Conservation (phyloP, 2,888 invertebrate species). For the Tetranychus piercei region DNA sequence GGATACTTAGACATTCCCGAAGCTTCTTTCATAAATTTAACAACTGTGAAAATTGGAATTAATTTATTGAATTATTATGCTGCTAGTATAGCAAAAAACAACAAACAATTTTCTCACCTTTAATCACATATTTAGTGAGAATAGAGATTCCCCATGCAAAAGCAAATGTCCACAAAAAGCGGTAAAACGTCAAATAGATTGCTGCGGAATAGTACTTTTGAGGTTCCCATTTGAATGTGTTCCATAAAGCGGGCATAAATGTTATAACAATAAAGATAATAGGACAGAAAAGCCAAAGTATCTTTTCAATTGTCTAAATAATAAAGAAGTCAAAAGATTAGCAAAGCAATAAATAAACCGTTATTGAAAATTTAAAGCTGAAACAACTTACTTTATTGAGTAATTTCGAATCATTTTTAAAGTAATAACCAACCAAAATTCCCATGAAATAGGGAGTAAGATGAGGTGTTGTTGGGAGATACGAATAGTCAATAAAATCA, state of each 20-base stretch:
- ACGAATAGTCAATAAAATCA: slow-evolving; percentile 3
- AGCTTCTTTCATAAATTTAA: neutral
- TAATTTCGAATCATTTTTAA: neutral
- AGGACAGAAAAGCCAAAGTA: neutral
- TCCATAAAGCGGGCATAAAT: slow-evolving; percentile 6
- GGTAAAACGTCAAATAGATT: slow-evolving; percentile 6
- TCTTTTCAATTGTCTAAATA: neutral
- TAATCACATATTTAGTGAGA: neutral
- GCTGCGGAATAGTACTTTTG: neutral
- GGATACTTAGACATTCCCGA: neutral
- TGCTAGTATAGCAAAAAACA: too few species aligned
- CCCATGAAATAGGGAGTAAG: slow-evolving; percentile 11
- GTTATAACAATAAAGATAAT: neutral
- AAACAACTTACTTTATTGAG: neutral
- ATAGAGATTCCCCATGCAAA: neutral
- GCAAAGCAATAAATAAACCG: neutral
- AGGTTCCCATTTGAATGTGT: slow-evolving; percentile 5
- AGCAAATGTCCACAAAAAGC: neutral
- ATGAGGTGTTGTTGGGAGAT: slow-evolving; percentile 9
- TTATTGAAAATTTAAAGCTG: neutral
- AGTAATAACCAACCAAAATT: slow-evolving; percentile 6
- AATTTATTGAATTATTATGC: too few species aligned
- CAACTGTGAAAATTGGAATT: neutral
- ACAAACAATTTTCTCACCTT: neutral
- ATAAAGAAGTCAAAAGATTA: neutral